A percentile compares a stretch with the other conserved stretches of the same genome.
These are phyloP conservation scores for Carabus problematicus DNA, from an alignment of 2,888 invertebrate species.

Conservation along the genomic window DNA sequence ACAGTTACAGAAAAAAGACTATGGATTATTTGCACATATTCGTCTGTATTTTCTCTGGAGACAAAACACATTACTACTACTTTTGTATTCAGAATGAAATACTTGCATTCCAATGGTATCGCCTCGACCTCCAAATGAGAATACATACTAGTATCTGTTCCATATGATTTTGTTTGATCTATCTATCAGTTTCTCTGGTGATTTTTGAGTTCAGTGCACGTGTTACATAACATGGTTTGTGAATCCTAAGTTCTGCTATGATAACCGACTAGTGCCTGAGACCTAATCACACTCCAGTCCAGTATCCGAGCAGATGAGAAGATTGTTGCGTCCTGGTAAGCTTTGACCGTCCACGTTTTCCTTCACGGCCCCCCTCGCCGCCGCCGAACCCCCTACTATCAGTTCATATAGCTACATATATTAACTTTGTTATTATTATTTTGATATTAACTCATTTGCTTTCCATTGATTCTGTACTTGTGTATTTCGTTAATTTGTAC, in stretches of 20 bases:
- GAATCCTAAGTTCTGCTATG: slow-evolving; percentile 30
- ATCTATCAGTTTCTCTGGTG: slow-evolving; percentile 28
- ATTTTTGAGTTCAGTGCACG: slow-evolving; percentile 38
- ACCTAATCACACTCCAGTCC: slow-evolving; percentile 20
- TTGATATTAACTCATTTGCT: background rate
- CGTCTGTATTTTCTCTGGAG: background rate
- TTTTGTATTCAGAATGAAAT: background rate
- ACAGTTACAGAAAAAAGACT: no score
- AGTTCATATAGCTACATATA: no score
- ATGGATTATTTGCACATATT: no score
- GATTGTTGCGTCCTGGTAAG: slow-evolving; percentile 54
- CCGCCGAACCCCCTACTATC: background rate
- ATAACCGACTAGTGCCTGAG: slow-evolving; percentile 22
- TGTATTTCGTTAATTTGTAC: background rate
- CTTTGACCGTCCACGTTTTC: slow-evolving; percentile 55
- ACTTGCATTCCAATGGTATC: background rate
- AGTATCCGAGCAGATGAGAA: slow-evolving; percentile 40
- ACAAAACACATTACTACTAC: background rate
- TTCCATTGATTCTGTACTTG: slow-evolving; percentile 1
- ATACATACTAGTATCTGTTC: slow-evolving; percentile 29
- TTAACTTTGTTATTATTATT: no score
- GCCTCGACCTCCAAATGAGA: background rate
- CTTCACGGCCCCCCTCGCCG: no score
- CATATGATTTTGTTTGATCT: slow-evolving; percentile 16
- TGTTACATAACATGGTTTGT: slow-evolving; percentile 33